phyloP scores from a whole-genome alignment of 2,888 invertebrate species.

The Ethmia dodecea region DNA sequence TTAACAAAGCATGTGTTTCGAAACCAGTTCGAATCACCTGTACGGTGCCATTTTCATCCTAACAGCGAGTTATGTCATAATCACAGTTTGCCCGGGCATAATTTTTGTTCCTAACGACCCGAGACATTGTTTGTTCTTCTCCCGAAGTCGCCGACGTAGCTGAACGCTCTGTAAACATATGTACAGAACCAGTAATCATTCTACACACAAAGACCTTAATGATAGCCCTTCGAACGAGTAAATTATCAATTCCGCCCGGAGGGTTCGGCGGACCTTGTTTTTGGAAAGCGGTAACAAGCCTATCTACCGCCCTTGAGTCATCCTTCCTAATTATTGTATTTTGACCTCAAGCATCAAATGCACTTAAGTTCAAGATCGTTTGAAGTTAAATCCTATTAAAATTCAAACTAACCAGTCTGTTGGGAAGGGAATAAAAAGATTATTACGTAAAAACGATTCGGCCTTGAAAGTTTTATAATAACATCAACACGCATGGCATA shows the following conservation, averaged over 20 bases:
- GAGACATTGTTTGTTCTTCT: slow-evolving; percentile 74
- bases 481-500: too few species aligned
- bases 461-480: too few species aligned
- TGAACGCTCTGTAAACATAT: slow-evolving; percentile 52
- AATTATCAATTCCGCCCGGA: slow-evolving; percentile 75
- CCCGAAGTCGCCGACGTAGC: slow-evolving; percentile 42
- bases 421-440: slow-evolving; percentile 21
- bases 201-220: slow-evolving; percentile 63
- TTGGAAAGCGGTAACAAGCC: slow-evolving; percentile 63
- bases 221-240: slow-evolving; percentile 72
- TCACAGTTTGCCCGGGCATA: slow-evolving; percentile 40
- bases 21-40: slow-evolving; percentile 25
- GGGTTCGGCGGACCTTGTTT: slow-evolving; percentile 41
- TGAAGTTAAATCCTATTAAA: slow-evolving; percentile 16
- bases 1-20: not conserved
- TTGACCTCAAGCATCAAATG: slow-evolving; percentile 26
- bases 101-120: slow-evolving; percentile 69
- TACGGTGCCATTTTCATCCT: slow-evolving; percentile 35
- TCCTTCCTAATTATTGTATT: slow-evolving; percentile 29
- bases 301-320: slow-evolving; percentile 46
- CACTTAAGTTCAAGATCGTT: slow-evolving; percentile 27
- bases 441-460: slow-evolving; percentile 28
- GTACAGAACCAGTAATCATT: slow-evolving; percentile 67
- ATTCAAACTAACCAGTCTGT: slow-evolving; percentile 13
- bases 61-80: slow-evolving; percentile 49